Evolutionary conservation across 2,888 invertebrate species (phyloP).

Genomic region (Drosophila multiciliata): DNA sequence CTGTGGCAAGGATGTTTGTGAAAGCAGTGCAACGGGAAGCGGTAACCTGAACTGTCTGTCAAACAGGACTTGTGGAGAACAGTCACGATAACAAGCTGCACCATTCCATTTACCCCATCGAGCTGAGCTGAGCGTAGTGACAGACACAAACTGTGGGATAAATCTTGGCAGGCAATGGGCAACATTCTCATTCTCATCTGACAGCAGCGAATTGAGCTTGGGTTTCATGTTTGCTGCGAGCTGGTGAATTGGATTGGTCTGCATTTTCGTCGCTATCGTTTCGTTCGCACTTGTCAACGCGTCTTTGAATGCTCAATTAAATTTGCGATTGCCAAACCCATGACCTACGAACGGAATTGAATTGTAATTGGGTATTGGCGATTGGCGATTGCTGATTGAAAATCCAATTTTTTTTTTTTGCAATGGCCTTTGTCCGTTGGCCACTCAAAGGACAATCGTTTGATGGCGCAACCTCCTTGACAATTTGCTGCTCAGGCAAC

Average conservation of each 20-base stretch:
- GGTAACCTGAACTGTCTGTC: slow-evolving; percentile 76
- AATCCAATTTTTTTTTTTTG: slow-evolving; percentile 52
- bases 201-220: slow-evolving; percentile 68
- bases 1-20: slow-evolving; percentile 25
- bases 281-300: slow-evolving; percentile 71
- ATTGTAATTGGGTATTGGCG: slow-evolving; percentile 71
- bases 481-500: slow-evolving; percentile 25
- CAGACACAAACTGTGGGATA: slow-evolving; percentile 74
- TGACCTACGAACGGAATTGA: slow-evolving; percentile 58
- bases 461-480: slow-evolving; percentile 22
- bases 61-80: slow-evolving; percentile 58
- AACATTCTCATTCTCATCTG: slow-evolving; percentile 44
- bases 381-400: slow-evolving; percentile 17
- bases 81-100: slow-evolving; percentile 72
- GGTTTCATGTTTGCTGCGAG: slow-evolving; percentile 36
- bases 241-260: slow-evolving; percentile 41
- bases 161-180: slow-evolving; percentile 49
- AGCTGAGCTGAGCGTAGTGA: slow-evolving; percentile 53
- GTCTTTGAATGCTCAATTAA: slow-evolving; percentile 82
- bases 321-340: slow-evolving; percentile 53
- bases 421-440: slow-evolving; percentile 48
- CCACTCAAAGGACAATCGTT: slow-evolving; percentile 23
- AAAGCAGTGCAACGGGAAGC: slow-evolving; percentile 32
- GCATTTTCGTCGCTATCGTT: slow-evolving; percentile 32
- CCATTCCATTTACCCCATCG: slow-evolving; percentile 13